Base-by-base conservation (phyloP, 2,113 vertebrate species). In the Nibea coibor region DNA sequence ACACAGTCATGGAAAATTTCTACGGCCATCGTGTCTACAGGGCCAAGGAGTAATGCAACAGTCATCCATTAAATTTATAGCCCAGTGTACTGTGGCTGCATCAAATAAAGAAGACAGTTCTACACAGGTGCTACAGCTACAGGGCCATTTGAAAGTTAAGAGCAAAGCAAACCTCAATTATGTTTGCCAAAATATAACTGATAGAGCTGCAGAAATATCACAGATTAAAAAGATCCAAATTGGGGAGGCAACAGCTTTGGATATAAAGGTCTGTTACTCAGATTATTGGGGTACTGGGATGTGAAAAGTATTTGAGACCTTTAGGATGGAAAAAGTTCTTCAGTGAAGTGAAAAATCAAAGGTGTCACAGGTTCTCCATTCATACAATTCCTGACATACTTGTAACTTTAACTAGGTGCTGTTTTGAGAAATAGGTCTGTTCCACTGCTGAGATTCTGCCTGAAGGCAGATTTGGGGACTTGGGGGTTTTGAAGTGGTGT, bases 81-180 rank as follows among this genome's bases (percentile, higher is more conserved):
- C 57, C 3, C 7, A 39, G 54, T 61, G 54, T 10, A 28, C 43
- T 66, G 58, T 26, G 64, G 72, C 42, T n/a, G 50, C 11, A 68
- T 54, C 50, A 75, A 68, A 79, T 65, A 63, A 82, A 62, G 43
- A 71, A 31, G 71, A 74, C 67, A 43, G 51, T 17, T 45, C 48
- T n/a, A 20, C 35, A 72, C 43, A 47, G 26, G 80, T 42, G 11
- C 42, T 28, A 58, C 75, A 76, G 71, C 78, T 77, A 62, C 64
- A 73, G 20, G 71, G 26, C 63, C 65, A 86, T 74, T 71, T 85
- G 48, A 85, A 43, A 68, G 28, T 24, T 64, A 19, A 58, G 58
- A 63, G 54, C 20, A 75, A 81, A 74, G 26, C 58, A 70, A 82
- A 79, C 53, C 86, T 81, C 22, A 75, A 86, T 87, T 64, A 79